Percentiles rank a stretch among this genome's conserved stretches.
Evolutionary conservation across 1,140 invertebrate species (phyloP).

Genomic region (Hormaphis cornu): DNA sequence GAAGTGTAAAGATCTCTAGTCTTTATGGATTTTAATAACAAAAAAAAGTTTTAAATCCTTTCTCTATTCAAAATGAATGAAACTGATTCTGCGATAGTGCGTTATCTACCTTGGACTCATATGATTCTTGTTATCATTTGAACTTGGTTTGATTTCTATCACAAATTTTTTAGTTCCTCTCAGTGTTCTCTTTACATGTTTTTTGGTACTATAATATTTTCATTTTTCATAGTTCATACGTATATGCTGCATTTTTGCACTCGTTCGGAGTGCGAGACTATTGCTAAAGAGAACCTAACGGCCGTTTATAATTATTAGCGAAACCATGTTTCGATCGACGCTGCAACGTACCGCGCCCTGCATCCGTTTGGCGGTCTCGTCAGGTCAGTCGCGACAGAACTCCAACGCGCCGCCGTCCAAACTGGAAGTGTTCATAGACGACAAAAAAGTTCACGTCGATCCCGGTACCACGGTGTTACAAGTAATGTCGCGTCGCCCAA

Average conservation of each 20-base stretch:
- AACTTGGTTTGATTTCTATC: conserved; percentile 18
- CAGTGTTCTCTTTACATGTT: too few relatives aligned
- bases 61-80: too few relatives aligned
- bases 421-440: conserved; percentile 96
- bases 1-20: too few relatives aligned
- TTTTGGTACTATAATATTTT: neutral
- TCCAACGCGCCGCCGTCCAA: conserved; percentile 20
- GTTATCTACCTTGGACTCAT: too few relatives aligned
- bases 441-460: conserved; percentile 84
- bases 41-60: too few relatives aligned
- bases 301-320: neutral
- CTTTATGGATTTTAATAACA: too few relatives aligned
- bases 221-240: neutral
- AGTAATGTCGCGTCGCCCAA: conserved; percentile 47
- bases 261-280: neutral
- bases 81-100: too few relatives aligned
- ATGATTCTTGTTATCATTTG: conserved; percentile 31
- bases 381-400: neutral
- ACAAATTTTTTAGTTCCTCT: neutral
- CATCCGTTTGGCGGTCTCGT: neutral
- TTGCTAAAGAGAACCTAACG: neutral
- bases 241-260: neutral
- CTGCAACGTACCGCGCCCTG: neutral
- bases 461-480: conserved; percentile 96
- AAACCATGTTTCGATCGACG: conserved; percentile 18